Base-by-base conservation (phyloP, 1,140 invertebrate genomes). In the Dryas iulia region DNA sequence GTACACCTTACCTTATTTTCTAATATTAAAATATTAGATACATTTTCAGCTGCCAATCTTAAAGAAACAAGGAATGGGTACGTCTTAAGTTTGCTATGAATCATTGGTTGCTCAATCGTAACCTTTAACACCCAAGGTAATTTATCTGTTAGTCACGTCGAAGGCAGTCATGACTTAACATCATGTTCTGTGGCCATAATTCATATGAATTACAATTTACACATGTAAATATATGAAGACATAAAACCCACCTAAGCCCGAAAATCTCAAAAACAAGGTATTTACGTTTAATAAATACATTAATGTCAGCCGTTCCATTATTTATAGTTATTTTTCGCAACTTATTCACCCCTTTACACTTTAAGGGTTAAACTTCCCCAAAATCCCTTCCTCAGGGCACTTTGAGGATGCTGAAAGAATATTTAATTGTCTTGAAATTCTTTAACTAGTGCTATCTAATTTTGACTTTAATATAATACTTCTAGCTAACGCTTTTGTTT, bases 51-150 rank as follows among this genome's bases (percentile, higher is more conserved):
- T n/a, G n/a, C n/a, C n/a, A n/a, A n/a, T n/a, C n/a, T n/a, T n/a
- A n/a, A n/a, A n/a, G n/a, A 18, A 0, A 61, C 11, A 30, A 30
- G 7, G 60, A 47, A 47, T 47, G 39, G 5, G 3, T 47, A 47
- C n/a, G 8, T 47, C n/a, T 59, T 59, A 52, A 3, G n/a, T 35
- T 39, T 39, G 4, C 31, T 31, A 54, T 59, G 57, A 53, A 59
- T 33, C 60, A 68, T 47, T 60, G 30, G n/a, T 68, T 62, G 56
- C 58, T 25, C 30, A 57, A 60, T 35, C 7, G 14, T 28, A 28
- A 68, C 59, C 59, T 61, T 61, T 61, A 18, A 61, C 59, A 61
- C 23, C 14, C 39, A 61, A 47, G 35, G 59, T 8, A 61, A 28
- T 47, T 61, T 21, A 39, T 14, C 35, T 33, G 47, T 61, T 39